A percentile compares a stretch with the other conserved stretches of the same genome.
These are phyloP conservation scores for Bambusicola thoracicus DNA, from an alignment of 2,113 vertebrate species.

Conservation along the genomic window DNA sequence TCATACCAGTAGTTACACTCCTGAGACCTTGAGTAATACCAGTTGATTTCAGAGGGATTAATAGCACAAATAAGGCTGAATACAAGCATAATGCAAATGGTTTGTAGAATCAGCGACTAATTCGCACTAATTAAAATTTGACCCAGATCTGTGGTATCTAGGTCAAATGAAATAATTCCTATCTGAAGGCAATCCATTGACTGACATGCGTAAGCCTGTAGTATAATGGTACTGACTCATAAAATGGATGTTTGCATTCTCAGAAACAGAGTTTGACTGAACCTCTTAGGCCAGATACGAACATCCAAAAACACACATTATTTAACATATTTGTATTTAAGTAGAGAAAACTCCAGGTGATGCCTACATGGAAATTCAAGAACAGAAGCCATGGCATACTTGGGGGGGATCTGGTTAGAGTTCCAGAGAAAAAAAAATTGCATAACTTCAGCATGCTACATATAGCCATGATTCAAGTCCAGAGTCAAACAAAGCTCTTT, in stretches of 20 bases:
- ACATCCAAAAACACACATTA: neutral
- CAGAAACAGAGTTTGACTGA: neutral
- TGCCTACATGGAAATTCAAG: neutral
- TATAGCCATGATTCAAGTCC: neutral
- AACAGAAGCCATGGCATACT: neutral
- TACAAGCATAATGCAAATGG: neutral
- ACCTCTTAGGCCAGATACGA: neutral
- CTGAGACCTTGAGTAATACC: neutral
- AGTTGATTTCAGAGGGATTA: neutral
- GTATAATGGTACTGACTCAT: neutral
- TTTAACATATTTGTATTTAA: neutral
- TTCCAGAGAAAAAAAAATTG: neutral
- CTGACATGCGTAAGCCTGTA: neutral
- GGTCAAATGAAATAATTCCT: constrained; percentile 15
- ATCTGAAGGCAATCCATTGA: neutral
- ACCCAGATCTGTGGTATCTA: neutral
- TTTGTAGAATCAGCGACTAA: neutral
- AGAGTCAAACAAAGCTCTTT: neutral
- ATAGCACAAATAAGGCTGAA: neutral
- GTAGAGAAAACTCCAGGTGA: neutral
- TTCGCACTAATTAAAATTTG: constrained; percentile 33
- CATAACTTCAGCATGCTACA: neutral
- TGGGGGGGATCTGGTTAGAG: neutral
- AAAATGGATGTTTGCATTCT: neutral
- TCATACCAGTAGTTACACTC: neutral